Evolutionary conservation across 2,888 invertebrate genomes (phyloP).

Genomic region (Limnephilus rhombicus): DNA sequence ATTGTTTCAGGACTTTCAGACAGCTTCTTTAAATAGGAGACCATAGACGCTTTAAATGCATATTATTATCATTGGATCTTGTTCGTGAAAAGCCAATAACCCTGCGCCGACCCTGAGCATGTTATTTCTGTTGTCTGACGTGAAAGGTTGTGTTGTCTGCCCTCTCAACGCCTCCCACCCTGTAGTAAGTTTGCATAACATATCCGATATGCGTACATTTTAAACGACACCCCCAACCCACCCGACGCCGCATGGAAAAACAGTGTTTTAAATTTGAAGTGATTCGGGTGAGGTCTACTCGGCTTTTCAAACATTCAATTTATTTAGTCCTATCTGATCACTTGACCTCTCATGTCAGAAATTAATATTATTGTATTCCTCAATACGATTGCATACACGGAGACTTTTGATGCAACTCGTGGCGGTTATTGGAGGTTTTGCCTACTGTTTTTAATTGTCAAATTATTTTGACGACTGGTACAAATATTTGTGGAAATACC

Average conservation of each 20-base stretch:
- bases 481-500: background rate
- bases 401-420: background rate
- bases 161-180: background rate
- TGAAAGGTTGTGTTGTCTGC: background rate
- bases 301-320: background rate
- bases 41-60: background rate
- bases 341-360: background rate
- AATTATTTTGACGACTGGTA: background rate
- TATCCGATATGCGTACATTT: constrained; percentile 63
- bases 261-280: constrained; percentile 48
- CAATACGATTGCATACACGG: background rate
- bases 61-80: background rate
- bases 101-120: constrained; percentile 39
- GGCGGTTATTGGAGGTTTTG: background rate
- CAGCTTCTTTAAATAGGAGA: background rate
- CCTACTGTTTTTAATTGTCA: background rate
- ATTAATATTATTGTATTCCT: background rate
- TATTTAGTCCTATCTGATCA: background rate
- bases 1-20: background rate
- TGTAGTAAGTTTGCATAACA: constrained; percentile 59
- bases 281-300: background rate
- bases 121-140: constrained; percentile 49
- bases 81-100: constrained; percentile 10
- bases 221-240: constrained; percentile 51
- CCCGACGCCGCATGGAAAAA: constrained; percentile 35